These are phyloP conservation scores for Formicarius rufipectus DNA, from an alignment of 2,113 vertebrate genomes.

Conservation along the genomic window DNA sequence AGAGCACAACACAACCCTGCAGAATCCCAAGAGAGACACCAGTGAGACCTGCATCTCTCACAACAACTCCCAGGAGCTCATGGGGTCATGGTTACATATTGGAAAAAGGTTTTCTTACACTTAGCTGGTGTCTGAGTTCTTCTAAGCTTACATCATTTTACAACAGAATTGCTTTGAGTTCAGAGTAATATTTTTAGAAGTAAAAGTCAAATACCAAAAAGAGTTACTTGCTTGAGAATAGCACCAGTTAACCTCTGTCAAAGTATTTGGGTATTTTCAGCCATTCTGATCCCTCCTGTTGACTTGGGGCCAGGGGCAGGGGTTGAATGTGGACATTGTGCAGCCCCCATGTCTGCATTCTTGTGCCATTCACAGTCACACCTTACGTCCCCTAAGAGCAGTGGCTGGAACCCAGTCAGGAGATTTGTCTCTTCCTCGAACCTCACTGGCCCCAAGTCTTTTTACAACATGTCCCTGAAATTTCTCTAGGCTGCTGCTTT, in stretches of 20 bases:
- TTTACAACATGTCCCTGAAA: conserved; percentile 21
- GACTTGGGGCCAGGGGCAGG: not conserved
- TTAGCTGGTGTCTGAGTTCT: not conserved
- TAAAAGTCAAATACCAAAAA: not conserved
- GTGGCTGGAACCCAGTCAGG: conserved; percentile 32
- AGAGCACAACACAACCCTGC: not conserved
- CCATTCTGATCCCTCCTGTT: conserved; percentile 6
- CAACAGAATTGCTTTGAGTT: not conserved
- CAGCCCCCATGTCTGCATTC: conserved; percentile 33
- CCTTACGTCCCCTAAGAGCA: conserved; percentile 11
- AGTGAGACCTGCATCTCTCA: not conserved
- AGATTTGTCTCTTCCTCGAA: conserved; percentile 8
- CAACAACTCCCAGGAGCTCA: not conserved
- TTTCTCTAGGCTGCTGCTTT: not conserved
- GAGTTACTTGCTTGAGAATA: not conserved
- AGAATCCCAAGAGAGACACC: not conserved
- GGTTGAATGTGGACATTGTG: conserved; percentile 30
- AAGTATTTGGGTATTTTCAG: not conserved
- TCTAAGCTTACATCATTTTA: not conserved
- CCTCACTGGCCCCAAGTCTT: not conserved
- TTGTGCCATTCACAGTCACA: conserved; percentile 35
- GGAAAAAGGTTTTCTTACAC: not conserved
- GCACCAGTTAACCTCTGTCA: not conserved
- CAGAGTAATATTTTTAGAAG: not conserved
- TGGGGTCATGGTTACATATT: not conserved